Evolutionary conservation across 2,113 vertebrate species (phyloP), one percentile per base, ranked within the genome.

Genomic region (Eolophus roseicapilla): DNA sequence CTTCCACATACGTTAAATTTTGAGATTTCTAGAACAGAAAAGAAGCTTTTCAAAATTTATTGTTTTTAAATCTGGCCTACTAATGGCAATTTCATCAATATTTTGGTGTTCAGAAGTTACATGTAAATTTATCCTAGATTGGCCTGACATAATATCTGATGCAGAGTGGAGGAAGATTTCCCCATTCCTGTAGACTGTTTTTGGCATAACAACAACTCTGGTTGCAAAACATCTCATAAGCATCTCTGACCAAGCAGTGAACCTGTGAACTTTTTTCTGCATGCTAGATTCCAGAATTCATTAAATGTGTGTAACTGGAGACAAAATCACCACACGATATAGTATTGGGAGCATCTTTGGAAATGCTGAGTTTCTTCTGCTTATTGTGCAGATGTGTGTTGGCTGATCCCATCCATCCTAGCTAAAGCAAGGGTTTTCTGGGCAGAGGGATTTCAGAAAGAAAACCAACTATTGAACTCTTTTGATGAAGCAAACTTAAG

Each of bases 221-320:
- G 35, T 93, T 94, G 53, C 79, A 77, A 70, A 88, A 81, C 39
- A 64, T 35, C 29, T 86, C 20, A 8, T n/a, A 67, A 91, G 81
- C 74, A 89, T 95, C 46, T 94, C 76, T 94, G 90, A 90, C 82
- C 82, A 87, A 65, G 64, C 8, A 55, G 29, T 86, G 85, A 97
- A 94, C 82, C 90, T 86, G 57, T 86, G 90, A 95, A 86, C 76
- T 88, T 92, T 80, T 82, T 88, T 60, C 43, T 95, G 24, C 35
- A 16, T 27, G 11, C 39, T 86, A 20, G 20, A 41, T 86, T 95
- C 43, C 86, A 88, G 28, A 81, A 53, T 86, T 95, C 84, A 52
- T 95, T 86, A 94, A 92, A 86, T 90, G 79, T 79, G 60, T 90
- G 69, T 90, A 81, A 47, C 62, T 90, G 73, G 88, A 69, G 80